Evolutionary conservation across 2,113 vertebrate genomes (phyloP), one percentile per base, ranked within the genome.

Genomic region (Notarius lentiginosus): DNA sequence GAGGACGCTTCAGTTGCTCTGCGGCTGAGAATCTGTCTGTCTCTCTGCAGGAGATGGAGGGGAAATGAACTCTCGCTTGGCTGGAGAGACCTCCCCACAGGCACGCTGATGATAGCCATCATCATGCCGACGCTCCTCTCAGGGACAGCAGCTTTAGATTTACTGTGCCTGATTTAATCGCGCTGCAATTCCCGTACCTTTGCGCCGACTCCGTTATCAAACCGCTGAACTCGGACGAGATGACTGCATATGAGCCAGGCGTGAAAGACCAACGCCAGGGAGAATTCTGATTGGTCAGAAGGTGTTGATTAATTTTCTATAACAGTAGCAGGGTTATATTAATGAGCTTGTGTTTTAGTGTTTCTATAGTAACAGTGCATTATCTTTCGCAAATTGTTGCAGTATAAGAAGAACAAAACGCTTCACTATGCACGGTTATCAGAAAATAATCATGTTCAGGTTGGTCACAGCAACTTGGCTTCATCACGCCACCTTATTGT

Each of bases 31-130:
- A 66, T 60, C 11, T 17, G 65, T 63, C 55, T 34, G 15, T 63
- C 0, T 49, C 60, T 81, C 76, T 81, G 41, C 66, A 24, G 66
- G 49, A 72, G 66, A 58, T 4, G 6, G 51, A 84, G 51, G 9
- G 65, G 49, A 84, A 84, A 41, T 84, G 82, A 84, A 56, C 51
- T 72, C 49, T 70, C 66, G 20, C 65, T 72, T 34, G 30, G 47
- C 47, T 73, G 82, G 63, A 34, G 14, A 83, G n/a, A 55, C 49
- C 49, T 70, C 27, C 51, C 17, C 51, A 20, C 14, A 56, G 51
- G n/a, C 14, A 5, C 30, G 9, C 49, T 7, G 65, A 27, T 55
- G 65, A 70, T 70, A 56, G 17, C n/a, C 63, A 83, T 83, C 81
- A 83, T 66, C 47, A 66, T 24, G 8, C 20, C 63, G 24, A 17